phyloP scores from a whole-genome alignment of 64 coral and sea anemone species.

The Actinia equina region DNA sequence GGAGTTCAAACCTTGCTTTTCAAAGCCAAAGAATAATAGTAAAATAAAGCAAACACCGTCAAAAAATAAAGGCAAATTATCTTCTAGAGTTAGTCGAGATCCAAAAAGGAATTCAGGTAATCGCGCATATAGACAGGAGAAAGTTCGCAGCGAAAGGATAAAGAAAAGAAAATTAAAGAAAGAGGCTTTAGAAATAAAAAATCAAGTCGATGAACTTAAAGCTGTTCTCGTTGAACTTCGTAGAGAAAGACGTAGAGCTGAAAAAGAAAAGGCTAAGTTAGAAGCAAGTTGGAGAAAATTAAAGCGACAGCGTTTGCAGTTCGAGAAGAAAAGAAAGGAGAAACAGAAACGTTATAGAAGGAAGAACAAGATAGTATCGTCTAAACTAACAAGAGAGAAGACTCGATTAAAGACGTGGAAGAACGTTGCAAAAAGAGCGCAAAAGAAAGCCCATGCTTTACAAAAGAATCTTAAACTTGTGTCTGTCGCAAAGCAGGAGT shows the following conservation, averaged over 20 bases:
- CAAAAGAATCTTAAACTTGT: background rate
- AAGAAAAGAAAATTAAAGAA: conserved; percentile 32
- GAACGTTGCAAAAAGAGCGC: background rate
- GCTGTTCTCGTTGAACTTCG: conserved; percentile 21
- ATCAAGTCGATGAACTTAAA: conserved; percentile 19
- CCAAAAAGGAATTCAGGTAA: background rate
- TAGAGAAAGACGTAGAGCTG: conserved; percentile 30
- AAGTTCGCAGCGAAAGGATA: conserved; percentile 36
- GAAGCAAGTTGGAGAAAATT: conserved; percentile 37
- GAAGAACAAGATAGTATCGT: conserved; percentile 5
- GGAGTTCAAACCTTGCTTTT: background rate
- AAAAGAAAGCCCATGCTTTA: conserved; percentile 10
- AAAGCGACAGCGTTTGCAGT: conserved; percentile 18
- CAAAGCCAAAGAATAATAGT: background rate
- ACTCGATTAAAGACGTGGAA: conserved; percentile 3
- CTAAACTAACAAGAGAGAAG: conserved; percentile 26
- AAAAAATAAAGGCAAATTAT: no score
- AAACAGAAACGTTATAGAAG: background rate
- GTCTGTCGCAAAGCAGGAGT: background rate
- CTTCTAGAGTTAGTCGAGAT: background rate
- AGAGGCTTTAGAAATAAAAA: conserved; percentile 11
- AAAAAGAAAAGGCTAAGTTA: conserved; percentile 30
- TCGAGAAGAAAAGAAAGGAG: background rate
- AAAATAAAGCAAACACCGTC: no score
- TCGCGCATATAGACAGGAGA: background rate